Base-by-base conservation (phyloP, 2,113 vertebrate species). In the Triplophysa siluroides region DNA sequence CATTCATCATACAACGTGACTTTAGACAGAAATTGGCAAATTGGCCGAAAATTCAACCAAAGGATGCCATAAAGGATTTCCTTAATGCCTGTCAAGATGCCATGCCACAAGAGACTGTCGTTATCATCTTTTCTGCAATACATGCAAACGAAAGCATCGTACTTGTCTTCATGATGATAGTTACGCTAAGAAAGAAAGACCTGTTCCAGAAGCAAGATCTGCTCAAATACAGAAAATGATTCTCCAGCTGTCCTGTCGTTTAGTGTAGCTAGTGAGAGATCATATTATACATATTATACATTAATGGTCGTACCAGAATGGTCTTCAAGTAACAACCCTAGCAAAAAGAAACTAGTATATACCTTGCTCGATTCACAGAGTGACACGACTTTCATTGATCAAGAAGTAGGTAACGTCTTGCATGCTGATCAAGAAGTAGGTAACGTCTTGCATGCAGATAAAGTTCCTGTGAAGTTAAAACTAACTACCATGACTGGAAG, bases 301-400 rank as follows among this genome's bases (percentile, higher is more conserved):
- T 73, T 11, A 2, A 81, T 81, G 73, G 61, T 81, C 11, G 72
- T 81, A 23, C 80, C 52, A 69, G 73, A 73, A 64, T 29, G 26
- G 26, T 81, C 80, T 1, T 76, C 80, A 8, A 43, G 13, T 2
- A 70, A 14, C 2, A n/a, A 70, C 14, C 11, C 19, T 38, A 45
- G 23, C 23, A 12, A 8, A 4, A 56, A 77, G 71, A 77, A 63
- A 26, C 13, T 61, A 14, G 71, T 72, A 1, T 82, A 54, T 54
- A 75, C 41, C 18, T 24, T 81, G 12, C 41, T 81, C 2, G 41
- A 76, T 26, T 61, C n/a, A 3, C 56, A 54, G 16, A 54, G 52
- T 54, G 52, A 54, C 16, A 54, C 52, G 5, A 50, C 33, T 33
- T 33, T 33, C 33, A 33, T 33, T 33, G 33, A n/a, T n/a, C n/a